These are phyloP conservation scores for Austrofundulus limnaeus DNA, from an alignment of 2,113 vertebrate species.

Conservation along the genomic window DNA sequence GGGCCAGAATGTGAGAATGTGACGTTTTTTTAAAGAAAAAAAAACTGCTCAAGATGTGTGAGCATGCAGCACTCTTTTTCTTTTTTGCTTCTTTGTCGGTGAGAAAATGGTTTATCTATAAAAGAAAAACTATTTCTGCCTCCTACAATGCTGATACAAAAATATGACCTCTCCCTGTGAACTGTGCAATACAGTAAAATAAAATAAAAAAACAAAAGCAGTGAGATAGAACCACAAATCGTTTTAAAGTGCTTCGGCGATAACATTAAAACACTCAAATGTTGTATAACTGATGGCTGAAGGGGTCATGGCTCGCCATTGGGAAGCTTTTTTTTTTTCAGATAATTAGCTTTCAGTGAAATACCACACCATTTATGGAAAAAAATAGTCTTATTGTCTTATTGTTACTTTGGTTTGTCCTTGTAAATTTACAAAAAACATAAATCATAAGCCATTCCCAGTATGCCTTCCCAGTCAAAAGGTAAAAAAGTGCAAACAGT, in stretches of 20 bases:
- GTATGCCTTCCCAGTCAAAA: neutral
- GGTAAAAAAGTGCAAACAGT: neutral
- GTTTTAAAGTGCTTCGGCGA: constrained; percentile 36
- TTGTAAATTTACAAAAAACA: constrained; percentile 34
- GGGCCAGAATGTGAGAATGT: constrained; percentile 66
- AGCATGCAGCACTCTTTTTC: constrained; percentile 4
- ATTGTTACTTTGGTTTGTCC: constrained; percentile 49
- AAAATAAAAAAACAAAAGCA: constrained; percentile 58
- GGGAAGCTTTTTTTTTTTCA: constrained; percentile 38
- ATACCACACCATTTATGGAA: neutral
- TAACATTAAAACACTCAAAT: constrained; percentile 35
- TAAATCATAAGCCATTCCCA: constrained; percentile 17
- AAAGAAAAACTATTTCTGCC: constrained; percentile 32
- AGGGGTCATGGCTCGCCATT: constrained; percentile 28
- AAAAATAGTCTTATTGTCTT: no score
- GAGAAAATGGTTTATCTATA: constrained; percentile 46
- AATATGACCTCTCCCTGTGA: constrained; percentile 55
- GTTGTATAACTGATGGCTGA: constrained; percentile 25
- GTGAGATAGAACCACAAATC: constrained; percentile 52
- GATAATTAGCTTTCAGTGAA: constrained; percentile 47
- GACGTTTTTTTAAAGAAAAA: constrained; percentile 26
- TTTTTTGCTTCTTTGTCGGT: constrained; percentile 33
- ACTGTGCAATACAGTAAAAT: constrained; percentile 58
- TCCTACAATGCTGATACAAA: constrained; percentile 61
- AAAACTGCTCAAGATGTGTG: constrained; percentile 34